Base-by-base conservation (phyloP, 2,797 vertebrate genomes). In the Coracias cyanogaster region DNA sequence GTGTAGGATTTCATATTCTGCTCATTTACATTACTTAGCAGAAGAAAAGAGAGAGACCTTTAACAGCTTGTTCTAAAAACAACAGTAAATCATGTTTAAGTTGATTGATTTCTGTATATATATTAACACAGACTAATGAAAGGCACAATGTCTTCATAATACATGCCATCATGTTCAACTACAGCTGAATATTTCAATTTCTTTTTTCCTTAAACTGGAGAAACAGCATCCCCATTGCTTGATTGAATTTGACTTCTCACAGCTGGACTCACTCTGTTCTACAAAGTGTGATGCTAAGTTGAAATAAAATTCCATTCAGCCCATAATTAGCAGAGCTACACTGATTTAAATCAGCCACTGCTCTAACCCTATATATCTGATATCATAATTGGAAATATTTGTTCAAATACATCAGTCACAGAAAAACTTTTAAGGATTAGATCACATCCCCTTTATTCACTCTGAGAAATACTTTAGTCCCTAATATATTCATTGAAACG, bases 1-100 rank as follows among this genome's bases (percentile, higher is more conserved):
- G 82, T 55, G 76, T 62, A 80, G 94, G 79, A 83, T 96, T 96
- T 97, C 85, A 96, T 90, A 85, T 94, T 96, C 94, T 93, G 73
- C 52, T 78, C 82, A 91, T 97, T 94, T 91, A 54, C 60, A 88
- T 93, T 91, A 46, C 58, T 92, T 89, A 82, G 54, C 79, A 86
- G 85, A 86, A 91, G 74, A 86, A 74, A 86, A 86, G 43, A 78
- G 21, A 71, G 41, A 94, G 57, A 31, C 85, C 52, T 86, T 88
- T 93, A 94, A 89, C 81, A 67, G 49, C 55, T 67, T 78, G 49
- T 78, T 78, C 78, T 79, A 64, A 93, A 82, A 91, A 54, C 85
- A 73, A 66, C 79, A 57, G 55, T 89, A 88, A 95, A 76, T 94
- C 69, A 77, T 61, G 33, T 89, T 92, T 90, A 80, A 89, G 39